Conservation (phyloP, 2,797 vertebrate genomes). For the Kryptopterus vitreolus region DNA sequence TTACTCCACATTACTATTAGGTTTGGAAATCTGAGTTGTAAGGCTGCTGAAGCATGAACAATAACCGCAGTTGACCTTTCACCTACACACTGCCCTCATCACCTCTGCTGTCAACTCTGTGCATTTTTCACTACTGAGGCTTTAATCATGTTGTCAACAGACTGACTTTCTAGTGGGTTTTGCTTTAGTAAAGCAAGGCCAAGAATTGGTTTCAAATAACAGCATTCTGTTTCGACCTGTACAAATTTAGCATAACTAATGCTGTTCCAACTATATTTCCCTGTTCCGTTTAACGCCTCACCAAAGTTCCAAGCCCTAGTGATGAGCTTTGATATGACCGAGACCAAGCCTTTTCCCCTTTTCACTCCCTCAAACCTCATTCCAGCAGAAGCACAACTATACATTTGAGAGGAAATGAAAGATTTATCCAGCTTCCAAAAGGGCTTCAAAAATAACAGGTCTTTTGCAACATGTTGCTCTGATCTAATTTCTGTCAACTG, state of each 20-base stretch:
- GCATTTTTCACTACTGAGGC: not conserved
- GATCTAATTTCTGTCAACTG: not conserved
- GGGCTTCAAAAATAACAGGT: not conserved
- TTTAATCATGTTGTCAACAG: conserved; percentile 24
- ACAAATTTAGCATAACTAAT: conserved; percentile 1
- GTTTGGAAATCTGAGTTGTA: conserved; percentile 28
- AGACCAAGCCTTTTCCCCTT: not conserved
- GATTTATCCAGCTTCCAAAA: not conserved
- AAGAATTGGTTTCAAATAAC: conserved; percentile 15
- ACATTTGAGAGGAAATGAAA: not conserved
- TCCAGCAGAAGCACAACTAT: not conserved
- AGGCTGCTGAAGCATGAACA: conserved; percentile 29
- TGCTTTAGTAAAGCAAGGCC: too few relatives aligned
- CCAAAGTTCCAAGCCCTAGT: not conserved
- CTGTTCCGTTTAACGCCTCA: not conserved
- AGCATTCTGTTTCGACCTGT: not conserved
- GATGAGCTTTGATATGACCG: not conserved
- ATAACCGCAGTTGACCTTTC: conserved; percentile 41
- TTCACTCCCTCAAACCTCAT: not conserved
- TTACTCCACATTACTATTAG: conserved; percentile 34
- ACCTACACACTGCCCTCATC: conserved; percentile 4
- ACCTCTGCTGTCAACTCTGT: conserved; percentile 18
- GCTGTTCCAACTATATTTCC: not conserved
- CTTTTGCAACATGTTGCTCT: not conserved
- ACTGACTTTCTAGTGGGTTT: conserved; percentile 1